Base-by-base conservation (phyloP, 2,113 vertebrate species). In the Ptychochromis oligacanthus region DNA sequence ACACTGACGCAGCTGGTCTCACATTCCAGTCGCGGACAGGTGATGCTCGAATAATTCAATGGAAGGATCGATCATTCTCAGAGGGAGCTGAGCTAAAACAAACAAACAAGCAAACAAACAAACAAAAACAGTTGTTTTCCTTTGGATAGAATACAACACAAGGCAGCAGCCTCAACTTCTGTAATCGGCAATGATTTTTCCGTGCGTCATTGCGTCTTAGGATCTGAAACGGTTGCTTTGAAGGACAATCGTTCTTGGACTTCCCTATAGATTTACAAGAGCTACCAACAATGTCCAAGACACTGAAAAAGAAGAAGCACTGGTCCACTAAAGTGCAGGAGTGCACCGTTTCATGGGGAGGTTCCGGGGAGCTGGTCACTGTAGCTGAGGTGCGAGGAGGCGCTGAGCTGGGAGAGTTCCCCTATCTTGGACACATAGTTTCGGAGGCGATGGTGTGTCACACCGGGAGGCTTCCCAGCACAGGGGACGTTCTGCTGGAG, bases 251-350 rank as follows among this genome's bases (percentile, higher is more conserved):
- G 62, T 43, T 81, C 60, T 75, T 60, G 87, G 87, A 89, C 91
- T 89, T 75, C 28, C 46, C 46, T 24, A 24, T 59, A n/a, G 83
- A 38, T 57, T 78, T 72, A 58, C 59, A 55, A 58, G n/a, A 93
- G 88, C 70, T 1, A 90, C 76, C 74, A 77, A 91, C 57, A 84
- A 99, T 99, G 98, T 98, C 97, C 93, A 98, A 98, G 93, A 98
- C 97, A 59, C 96, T 99, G 93, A 97, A 97, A 86, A 98, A 97
- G 95, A 97, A 97, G 96, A 97, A 97, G 94, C 98, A 99, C 94
- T 99, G 98, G 98, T 96, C 97, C 65, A 91, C 95, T 77, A 98
- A 98, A 94, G 97, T 98, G 91, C 97, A 97, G 95, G 98, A 99
- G 95, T 97, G 96, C 91, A 93, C 96, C 46, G 94, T 97, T 87